Conservation (phyloP, 2,797 vertebrate genomes). For the Syngnathus acus region DNA sequence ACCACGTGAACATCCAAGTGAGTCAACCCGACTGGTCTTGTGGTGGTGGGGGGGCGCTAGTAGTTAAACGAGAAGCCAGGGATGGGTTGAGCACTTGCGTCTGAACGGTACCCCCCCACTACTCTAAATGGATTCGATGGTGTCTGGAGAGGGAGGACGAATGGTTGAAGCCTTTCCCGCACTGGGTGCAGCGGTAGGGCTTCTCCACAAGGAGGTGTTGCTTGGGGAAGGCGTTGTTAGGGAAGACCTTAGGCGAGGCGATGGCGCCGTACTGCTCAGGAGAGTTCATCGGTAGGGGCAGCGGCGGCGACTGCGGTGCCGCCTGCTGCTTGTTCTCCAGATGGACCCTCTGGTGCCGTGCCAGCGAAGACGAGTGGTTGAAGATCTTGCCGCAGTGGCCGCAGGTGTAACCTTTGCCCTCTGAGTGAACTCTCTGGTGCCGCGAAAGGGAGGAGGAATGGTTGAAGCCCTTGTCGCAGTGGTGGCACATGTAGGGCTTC, state of each 20-base stretch:
- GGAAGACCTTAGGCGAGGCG: conserved; percentile 65
- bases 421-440: conserved; percentile 78
- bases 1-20: conserved; percentile 20
- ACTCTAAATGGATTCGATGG: conserved; percentile 72
- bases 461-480: conserved; percentile 79
- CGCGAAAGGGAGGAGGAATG: conserved; percentile 77
- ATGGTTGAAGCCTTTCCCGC: conserved; percentile 79
- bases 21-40: conserved; percentile 40
- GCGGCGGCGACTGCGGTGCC: conserved; percentile 27
- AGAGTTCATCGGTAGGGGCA: conserved; percentile 29
- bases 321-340: conserved; percentile 64
- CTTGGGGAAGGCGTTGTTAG: conserved; percentile 72
- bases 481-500: conserved; percentile 78
- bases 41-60: conserved; percentile 16
- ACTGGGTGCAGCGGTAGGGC: conserved; percentile 75
- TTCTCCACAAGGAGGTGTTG: conserved; percentile 71
- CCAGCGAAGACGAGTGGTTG: conserved; percentile 75
- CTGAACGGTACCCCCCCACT: conserved; percentile 37
- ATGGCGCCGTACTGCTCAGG: conserved; percentile 63
- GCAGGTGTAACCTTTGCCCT: conserved; percentile 74
- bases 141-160: conserved; percentile 77
- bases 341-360: conserved; percentile 74
- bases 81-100: conserved; percentile 17
- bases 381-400: conserved; percentile 74
- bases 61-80: conserved; percentile 30